Conservation (phyloP, 2,797 vertebrate genomes). For the Coendou prehensilis region DNA sequence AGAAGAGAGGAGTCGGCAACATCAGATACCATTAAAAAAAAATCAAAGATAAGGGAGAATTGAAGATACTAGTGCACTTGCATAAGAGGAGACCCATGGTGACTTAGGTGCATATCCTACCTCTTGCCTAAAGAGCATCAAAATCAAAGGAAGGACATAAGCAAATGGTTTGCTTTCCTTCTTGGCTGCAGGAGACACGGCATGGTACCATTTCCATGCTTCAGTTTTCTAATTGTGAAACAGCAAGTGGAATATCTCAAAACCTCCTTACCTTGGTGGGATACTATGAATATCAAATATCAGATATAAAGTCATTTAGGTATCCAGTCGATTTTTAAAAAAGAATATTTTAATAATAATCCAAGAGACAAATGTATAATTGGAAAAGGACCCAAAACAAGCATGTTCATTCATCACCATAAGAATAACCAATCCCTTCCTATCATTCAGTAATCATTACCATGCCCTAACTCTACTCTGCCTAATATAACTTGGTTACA, state of each 20-base stretch:
- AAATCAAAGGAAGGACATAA: neutral
- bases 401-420: neutral
- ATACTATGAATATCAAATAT: slow-evolving; percentile 16
- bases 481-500: neutral
- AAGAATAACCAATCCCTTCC: neutral
- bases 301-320: slow-evolving; percentile 46
- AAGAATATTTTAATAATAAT: neutral
- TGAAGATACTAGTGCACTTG: neutral
- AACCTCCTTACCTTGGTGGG: neutral
- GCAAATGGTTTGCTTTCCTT: neutral
- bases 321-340: neutral
- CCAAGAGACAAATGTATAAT: neutral
- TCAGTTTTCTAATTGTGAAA: slow-evolving; percentile 21
- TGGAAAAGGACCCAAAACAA: slow-evolving; percentile 34
- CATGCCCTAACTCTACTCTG: neutral
- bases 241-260: neutral
- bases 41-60: neutral
- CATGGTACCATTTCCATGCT: neutral
- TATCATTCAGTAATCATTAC: slow-evolving; percentile 8
- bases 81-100: neutral
- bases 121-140: slow-evolving; percentile 1
- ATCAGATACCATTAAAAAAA: neutral
- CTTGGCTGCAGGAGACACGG: neutral
- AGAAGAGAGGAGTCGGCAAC: neutral
- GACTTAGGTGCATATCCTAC: neutral